Evolutionary conservation across 2,797 vertebrate species (phyloP).

Genomic region (Periophthalmus magnuspinnatus): DNA sequence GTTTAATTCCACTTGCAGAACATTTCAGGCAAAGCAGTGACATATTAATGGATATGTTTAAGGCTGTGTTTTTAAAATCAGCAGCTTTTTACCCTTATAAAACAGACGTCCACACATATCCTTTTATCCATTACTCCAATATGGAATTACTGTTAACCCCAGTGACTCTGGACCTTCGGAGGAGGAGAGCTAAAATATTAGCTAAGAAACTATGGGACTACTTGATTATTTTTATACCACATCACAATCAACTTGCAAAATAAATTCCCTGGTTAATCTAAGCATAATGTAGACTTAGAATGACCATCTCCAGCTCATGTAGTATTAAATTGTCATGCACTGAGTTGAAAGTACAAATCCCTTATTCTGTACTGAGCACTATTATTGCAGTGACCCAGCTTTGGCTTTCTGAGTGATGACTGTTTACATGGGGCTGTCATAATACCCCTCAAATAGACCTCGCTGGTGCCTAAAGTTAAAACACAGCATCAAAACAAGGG

Average conservation of each 20-base stretch:
- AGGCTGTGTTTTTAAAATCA: too few relatives aligned
- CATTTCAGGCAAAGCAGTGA: too few relatives aligned
- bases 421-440: conserved; percentile 76
- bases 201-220: not conserved
- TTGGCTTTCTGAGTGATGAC: conserved; percentile 55
- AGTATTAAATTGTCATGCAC: not conserved
- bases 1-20: too few relatives aligned
- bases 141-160: not conserved
- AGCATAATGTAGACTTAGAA: not conserved
- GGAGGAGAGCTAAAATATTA: not conserved
- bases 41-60: not conserved
- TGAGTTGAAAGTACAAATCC: conserved; percentile 12
- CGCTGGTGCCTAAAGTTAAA: conserved; percentile 48
- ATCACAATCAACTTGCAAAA: not conserved
- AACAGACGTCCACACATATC: too few relatives aligned
- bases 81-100: too few relatives aligned
- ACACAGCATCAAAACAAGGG: conserved; percentile 57
- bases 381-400: conserved; percentile 39
- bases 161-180: not conserved
- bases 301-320: not conserved
- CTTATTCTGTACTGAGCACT: conserved; percentile 3
- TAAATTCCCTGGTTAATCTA: not conserved
- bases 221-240: not conserved
- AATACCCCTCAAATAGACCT: conserved; percentile 65
- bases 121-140: too few relatives aligned